A percentile compares a stretch with the other conserved stretches of the same genome.
Evolutionary conservation across 2,888 invertebrate species (phyloP).

Genomic region (Apeira syringaria): DNA sequence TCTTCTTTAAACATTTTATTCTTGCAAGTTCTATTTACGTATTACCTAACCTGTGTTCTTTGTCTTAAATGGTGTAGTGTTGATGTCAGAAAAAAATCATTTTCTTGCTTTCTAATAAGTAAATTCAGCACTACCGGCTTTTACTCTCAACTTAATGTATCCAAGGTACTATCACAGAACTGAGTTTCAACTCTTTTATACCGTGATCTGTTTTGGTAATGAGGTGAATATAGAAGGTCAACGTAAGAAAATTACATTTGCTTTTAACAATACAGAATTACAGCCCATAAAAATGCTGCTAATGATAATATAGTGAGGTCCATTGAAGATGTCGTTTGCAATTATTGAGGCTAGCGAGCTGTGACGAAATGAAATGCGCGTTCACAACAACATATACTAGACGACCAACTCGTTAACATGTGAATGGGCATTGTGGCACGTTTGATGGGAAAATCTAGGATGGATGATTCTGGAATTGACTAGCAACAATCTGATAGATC

Average conservation of each 20-base stretch:
- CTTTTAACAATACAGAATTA: conserved; percentile 16
- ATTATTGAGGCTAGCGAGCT: conserved; percentile 28
- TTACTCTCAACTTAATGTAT: conserved; percentile 77
- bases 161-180: conserved; percentile 57
- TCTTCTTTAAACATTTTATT: no score
- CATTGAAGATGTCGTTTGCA: conserved; percentile 25
- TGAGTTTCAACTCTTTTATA: not conserved
- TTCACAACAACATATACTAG: conserved; percentile 21
- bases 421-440: conserved; percentile 32
- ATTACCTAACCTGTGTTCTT: no score
- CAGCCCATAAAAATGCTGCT: conserved; percentile 13
- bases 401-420: conserved; percentile 35
- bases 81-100: no score
- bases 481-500: conserved; percentile 4
- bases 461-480: conserved; percentile 18
- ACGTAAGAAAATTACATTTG: conserved; percentile 14
- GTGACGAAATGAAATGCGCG: conserved; percentile 31
- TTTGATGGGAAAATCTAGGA: conserved; percentile 33
- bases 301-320: conserved; percentile 7
- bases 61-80: no score
- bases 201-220: conserved; percentile 3
- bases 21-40: no score
- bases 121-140: no score
- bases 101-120: no score
- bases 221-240: conserved; percentile 11